These are phyloP conservation scores for Decapterus maruadsi DNA, from an alignment of 2,797 vertebrate species.

Conservation along the genomic window DNA sequence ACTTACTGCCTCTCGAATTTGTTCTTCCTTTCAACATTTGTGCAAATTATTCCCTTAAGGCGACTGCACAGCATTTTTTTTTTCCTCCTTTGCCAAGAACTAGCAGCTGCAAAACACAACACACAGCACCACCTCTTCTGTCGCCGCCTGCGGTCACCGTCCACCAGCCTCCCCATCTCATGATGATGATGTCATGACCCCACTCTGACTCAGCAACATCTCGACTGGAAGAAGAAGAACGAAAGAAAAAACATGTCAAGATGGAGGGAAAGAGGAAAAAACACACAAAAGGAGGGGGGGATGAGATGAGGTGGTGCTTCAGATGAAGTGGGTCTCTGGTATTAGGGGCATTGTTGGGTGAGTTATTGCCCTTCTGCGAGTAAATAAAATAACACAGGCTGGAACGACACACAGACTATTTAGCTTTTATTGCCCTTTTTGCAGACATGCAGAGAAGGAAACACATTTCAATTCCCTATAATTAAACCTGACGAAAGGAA, in stretches of 20 bases:
- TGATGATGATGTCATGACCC: slow-evolving; percentile 65
- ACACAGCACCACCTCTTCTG: slow-evolving; percentile 42
- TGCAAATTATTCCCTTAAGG: slow-evolving; percentile 41
- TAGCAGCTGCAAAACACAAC: slow-evolving; percentile 48
- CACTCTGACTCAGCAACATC: slow-evolving; percentile 56
- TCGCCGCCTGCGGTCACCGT: slow-evolving; percentile 50
- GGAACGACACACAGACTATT: neutral
- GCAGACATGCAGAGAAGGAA: slow-evolving; percentile 2
- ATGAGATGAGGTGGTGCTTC: neutral
- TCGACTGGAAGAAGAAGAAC: slow-evolving; percentile 48
- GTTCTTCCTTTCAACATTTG: slow-evolving; percentile 43
- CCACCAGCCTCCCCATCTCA: slow-evolving; percentile 47
- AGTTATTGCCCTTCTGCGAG: slow-evolving; percentile 6
- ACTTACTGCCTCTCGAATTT: slow-evolving; percentile 47
- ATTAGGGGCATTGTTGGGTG: neutral
- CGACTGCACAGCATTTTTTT: slow-evolving; percentile 12
- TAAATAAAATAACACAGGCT: slow-evolving; percentile 26
- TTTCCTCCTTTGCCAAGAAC: slow-evolving; percentile 31
- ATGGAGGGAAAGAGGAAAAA: neutral
- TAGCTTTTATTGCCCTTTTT: slow-evolving; percentile 21
- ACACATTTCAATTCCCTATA: neutral
- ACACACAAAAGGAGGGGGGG: neutral
- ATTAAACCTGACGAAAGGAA: neutral
- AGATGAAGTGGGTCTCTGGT: neutral
- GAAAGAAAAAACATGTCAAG: slow-evolving; percentile 47